Evolutionary conservation across 23 tunicate species (phyloP), one percentile per base, ranked within the genome.

Genomic region (Halocynthia roretzi): DNA sequence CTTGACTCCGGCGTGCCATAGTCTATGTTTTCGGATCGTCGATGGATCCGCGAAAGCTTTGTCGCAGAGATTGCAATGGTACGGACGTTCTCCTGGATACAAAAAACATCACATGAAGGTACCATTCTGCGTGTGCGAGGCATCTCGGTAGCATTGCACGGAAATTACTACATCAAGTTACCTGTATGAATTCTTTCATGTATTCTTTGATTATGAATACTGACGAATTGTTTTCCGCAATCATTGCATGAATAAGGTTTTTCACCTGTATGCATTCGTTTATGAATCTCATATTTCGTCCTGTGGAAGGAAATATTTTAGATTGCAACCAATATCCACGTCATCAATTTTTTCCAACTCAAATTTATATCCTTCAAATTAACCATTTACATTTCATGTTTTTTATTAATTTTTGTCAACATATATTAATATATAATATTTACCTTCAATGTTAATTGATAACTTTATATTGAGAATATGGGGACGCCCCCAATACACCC

Each of bases 1-100:
- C 67, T 82, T 81, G n/a, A 87, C 75, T 4, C 93, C 93, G 2
- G 86, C 80, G 52, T 87, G 93, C 93, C 93, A 87, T 8, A 87
- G 72, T 52, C 68, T 81, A 63, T 87, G 93, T 56, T 87, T 87
- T 66, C 93, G 44, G 1, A 82, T 19, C n/a, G 82, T 87, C 12
- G 93, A 87, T 6, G 93, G 93, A 56, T 87, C 93, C 6, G 93
- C 54, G 58, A 70, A 87, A 14, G 81, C 51, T 54, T 80, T 67
- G 54, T 51, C 58, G 55, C 87, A 83, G 50, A 63, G 48, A 49
- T 23, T 18, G 72, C 87, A 83, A 10, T 51, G 67, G 75, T 76
- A 83, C 10, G 87, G 87, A 10, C 68, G 51, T 6, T 83, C 87
- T 8, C 87, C 87, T 83, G 81, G 20, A 22, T 22, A 31, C 50